phyloP scores from a whole-genome alignment of 2,113 vertebrate genomes.

The Amblyornis subalaris region DNA sequence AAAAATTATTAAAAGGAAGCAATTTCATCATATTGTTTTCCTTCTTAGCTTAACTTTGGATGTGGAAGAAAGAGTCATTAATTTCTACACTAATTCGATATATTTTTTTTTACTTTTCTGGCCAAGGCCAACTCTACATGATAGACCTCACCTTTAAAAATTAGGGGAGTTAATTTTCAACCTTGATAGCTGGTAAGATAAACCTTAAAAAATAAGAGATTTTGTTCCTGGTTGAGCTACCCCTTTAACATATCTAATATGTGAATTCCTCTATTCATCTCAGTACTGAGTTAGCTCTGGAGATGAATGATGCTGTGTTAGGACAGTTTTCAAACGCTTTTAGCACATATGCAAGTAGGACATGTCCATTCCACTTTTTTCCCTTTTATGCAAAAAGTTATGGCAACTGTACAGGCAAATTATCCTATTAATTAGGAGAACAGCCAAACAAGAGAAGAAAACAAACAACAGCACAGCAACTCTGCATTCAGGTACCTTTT shows the following conservation, averaged over 20 bases:
- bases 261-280: neutral
- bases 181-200: neutral
- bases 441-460: neutral
- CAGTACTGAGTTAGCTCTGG: neutral
- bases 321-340: neutral
- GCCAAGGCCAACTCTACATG: neutral
- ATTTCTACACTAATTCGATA: neutral
- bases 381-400: neutral
- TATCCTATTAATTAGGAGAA: neutral
- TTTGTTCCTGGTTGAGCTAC: neutral
- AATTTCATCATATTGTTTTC: neutral
- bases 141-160: neutral
- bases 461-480: neutral
- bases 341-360: neutral
- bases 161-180: neutral
- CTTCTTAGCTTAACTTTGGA: neutral
- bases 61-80: neutral
- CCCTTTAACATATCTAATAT: neutral
- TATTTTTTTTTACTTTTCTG: neutral
- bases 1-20: neutral
- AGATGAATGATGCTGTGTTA: neutral
- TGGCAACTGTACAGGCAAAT: neutral
- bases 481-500: neutral
- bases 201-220: neutral
- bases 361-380: neutral